Evolutionary conservation across 2,113 vertebrate species (phyloP).

Genomic region (Hydropotes inermis): DNA sequence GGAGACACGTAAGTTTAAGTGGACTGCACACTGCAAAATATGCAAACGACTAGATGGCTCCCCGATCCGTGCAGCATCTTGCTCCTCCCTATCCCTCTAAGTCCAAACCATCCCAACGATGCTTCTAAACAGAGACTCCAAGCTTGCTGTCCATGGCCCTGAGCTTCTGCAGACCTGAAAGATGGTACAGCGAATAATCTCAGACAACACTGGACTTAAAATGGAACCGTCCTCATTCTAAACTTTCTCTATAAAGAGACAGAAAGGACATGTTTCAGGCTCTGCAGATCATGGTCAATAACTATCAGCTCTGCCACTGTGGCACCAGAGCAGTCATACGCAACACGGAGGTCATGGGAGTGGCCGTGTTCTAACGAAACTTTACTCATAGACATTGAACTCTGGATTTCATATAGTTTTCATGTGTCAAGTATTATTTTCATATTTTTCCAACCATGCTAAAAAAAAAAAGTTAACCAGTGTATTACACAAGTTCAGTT

Average conservation of each 20-base stretch:
- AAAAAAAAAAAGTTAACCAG: not conserved
- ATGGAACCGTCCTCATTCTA: not conserved
- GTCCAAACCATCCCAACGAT: not conserved
- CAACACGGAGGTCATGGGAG: not conserved
- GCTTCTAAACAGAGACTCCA: not conserved
- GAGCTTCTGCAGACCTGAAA: not conserved
- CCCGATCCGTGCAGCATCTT: not conserved
- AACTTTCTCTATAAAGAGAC: not conserved
- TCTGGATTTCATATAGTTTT: not conserved
- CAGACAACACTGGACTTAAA: not conserved
- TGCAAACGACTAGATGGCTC: not conserved
- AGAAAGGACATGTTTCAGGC: not conserved
- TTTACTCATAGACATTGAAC: not conserved
- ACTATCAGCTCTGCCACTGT: not conserved
- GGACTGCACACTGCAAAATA: not conserved
- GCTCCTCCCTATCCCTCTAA: not conserved
- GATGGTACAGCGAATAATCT: not conserved
- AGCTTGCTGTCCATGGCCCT: not conserved
- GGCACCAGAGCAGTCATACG: accelerated
- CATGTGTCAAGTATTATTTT: not conserved
- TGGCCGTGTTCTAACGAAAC: not conserved
- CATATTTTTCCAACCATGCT: not conserved
- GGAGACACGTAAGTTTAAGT: accelerated
- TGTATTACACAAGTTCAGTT: not conserved
- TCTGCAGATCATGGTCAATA: too few species aligned